phyloP scores from a whole-genome alignment of 2,113 vertebrate genomes.

The Fulica atra region DNA sequence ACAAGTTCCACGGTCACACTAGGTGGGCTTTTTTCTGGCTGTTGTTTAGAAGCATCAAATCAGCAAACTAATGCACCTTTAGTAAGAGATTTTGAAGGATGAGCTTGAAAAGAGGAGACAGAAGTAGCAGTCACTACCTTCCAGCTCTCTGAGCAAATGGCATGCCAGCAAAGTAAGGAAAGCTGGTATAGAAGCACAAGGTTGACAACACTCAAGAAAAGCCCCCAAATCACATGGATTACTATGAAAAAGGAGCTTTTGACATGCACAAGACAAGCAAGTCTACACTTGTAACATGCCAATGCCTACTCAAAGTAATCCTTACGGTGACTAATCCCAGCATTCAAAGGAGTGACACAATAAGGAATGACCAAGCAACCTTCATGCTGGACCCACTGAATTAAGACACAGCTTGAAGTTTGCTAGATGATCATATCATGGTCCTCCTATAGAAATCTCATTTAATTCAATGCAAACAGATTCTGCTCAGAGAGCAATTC shows the following conservation, averaged over 20 bases:
- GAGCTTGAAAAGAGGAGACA: neutral
- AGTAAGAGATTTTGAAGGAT: neutral
- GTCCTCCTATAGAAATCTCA: neutral
- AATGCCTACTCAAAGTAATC: neutral
- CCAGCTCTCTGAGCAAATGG: neutral
- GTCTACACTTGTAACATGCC: neutral
- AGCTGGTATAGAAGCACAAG: neutral
- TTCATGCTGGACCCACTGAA: neutral
- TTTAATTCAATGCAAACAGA: neutral
- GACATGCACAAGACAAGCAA: neutral
- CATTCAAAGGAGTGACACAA: neutral
- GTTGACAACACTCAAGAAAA: neutral
- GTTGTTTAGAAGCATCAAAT: neutral
- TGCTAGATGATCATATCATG: neutral
- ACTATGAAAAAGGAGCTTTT: neutral
- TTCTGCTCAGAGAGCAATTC: neutral
- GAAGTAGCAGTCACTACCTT: neutral
- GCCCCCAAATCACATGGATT: neutral
- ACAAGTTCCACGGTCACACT: neutral
- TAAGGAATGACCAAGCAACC: neutral
- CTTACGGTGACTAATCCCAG: neutral
- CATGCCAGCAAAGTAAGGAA: neutral
- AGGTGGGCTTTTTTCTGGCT: neutral
- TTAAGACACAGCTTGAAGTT: neutral
- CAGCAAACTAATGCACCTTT: neutral